Evolutionary conservation across 2,113 vertebrate genomes (phyloP).

Genomic region (Casuarius casuarius): DNA sequence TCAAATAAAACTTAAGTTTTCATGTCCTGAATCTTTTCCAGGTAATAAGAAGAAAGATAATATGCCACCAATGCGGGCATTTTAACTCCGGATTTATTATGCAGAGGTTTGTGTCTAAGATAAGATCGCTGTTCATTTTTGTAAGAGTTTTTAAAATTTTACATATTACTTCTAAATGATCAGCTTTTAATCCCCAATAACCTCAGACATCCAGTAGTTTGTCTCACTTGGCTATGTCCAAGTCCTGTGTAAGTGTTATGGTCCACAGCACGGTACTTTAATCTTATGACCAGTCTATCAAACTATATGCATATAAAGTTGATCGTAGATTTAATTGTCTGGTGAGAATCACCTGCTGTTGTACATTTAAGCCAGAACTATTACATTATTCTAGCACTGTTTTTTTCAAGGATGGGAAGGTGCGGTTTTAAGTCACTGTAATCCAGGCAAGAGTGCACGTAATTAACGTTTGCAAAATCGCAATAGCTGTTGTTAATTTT

Average conservation of each 20-base stretch:
- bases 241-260: neutral
- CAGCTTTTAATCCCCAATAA: neutral
- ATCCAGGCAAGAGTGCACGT: neutral
- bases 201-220: neutral
- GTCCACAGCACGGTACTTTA: neutral
- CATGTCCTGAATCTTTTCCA: neutral
- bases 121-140: too few relatives aligned
- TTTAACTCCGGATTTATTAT: neutral
- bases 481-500: neutral
- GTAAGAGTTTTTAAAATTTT: neutral
- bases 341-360: neutral
- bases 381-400: neutral
- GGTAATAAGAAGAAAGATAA: neutral
- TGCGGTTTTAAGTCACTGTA: neutral
- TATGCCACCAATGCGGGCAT: neutral
- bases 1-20: neutral
- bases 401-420: neutral
- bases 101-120: neutral
- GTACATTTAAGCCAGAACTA: neutral
- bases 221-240: neutral
- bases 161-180: neutral
- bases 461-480: neutral
- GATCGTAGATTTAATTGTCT: neutral
- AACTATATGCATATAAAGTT: accelerated
- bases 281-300: accelerated